phyloP scores from a whole-genome alignment of 2,888 invertebrate genomes.

The Clanis bilineata region DNA sequence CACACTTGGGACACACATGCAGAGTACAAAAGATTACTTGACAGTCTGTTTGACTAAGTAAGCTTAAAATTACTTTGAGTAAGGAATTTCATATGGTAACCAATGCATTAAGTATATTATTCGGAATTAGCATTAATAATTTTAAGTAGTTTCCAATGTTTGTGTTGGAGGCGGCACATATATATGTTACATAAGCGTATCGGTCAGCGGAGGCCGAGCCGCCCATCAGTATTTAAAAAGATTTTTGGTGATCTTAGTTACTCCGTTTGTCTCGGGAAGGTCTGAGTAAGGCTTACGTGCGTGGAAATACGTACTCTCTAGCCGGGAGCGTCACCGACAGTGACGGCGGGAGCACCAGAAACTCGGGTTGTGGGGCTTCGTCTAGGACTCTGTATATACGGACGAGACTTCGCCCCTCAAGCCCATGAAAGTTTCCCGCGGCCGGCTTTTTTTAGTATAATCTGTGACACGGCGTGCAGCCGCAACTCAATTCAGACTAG shows the following conservation, averaged over 20 bases:
- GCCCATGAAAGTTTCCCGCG: constrained; percentile 84
- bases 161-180: too few species aligned
- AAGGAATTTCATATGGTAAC: too few species aligned
- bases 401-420: constrained; percentile 69
- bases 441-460: constrained; percentile 87
- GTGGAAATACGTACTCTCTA: constrained; percentile 71
- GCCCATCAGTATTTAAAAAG: too few species aligned
- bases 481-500: constrained; percentile 93
- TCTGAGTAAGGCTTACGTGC: constrained; percentile 85
- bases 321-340: constrained; percentile 83
- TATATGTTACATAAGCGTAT: too few species aligned
- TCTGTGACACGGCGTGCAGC: constrained; percentile 80
- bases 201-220: too few species aligned
- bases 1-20: constrained; percentile 86
- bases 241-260: constrained; percentile 46
- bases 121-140: too few species aligned
- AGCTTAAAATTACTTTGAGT: too few species aligned
- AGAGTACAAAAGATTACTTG: constrained; percentile 79
- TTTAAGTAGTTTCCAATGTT: too few species aligned
- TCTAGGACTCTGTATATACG: constrained; percentile 71
- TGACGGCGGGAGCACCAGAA: constrained; percentile 87
- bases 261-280: constrained; percentile 87
- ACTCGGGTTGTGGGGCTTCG: constrained; percentile 67
- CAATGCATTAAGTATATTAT: too few species aligned
- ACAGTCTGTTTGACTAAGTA: too few species aligned